A percentile compares a stretch with the other conserved stretches of the same genome.
These are phyloP conservation scores for Melanotaenia parkinsoni DNA, from an alignment of 2,797 vertebrate species.

Conservation along the genomic window DNA sequence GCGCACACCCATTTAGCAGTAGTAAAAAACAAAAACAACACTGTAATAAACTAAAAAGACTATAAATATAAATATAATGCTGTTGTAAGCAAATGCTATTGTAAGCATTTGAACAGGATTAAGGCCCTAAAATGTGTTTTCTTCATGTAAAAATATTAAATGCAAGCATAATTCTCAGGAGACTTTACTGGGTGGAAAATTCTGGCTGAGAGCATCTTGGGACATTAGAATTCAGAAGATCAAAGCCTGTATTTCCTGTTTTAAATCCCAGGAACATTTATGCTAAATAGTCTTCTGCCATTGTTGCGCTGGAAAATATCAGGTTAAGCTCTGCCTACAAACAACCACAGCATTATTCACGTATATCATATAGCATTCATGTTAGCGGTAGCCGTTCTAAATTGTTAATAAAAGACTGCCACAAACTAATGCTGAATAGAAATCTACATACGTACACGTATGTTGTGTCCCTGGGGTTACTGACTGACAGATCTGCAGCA, in stretches of 20 bases:
- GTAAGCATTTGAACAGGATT: neutral
- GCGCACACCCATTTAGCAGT: no score
- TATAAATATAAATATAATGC: no score
- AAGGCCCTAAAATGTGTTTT: neutral
- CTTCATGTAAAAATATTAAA: neutral
- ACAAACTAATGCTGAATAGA: neutral
- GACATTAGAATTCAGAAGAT: slow-evolving; percentile 10
- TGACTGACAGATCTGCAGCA: slow-evolving; percentile 28
- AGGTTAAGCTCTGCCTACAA: slow-evolving; percentile 6
- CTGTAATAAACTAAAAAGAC: no score
- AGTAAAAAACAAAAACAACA: neutral
- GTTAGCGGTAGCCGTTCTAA: neutral
- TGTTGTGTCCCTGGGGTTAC: slow-evolving; percentile 11
- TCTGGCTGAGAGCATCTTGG: neutral
- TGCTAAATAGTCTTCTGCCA: slow-evolving; percentile 6
- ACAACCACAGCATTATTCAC: slow-evolving; percentile 7
- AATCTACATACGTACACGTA: neutral
- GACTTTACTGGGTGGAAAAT: slow-evolving; percentile 1
- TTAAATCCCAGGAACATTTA: neutral
- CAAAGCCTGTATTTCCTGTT: slow-evolving; percentile 5
- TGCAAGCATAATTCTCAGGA: neutral
- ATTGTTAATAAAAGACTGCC: slow-evolving; percentile 8
- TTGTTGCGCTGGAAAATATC: neutral
- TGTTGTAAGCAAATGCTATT: neutral
- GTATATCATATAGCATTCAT: neutral